Evolutionary conservation across 1,140 invertebrate genomes (phyloP), one percentile per base, ranked within the genome.

Genomic region (Drosophila sproati): DNA sequence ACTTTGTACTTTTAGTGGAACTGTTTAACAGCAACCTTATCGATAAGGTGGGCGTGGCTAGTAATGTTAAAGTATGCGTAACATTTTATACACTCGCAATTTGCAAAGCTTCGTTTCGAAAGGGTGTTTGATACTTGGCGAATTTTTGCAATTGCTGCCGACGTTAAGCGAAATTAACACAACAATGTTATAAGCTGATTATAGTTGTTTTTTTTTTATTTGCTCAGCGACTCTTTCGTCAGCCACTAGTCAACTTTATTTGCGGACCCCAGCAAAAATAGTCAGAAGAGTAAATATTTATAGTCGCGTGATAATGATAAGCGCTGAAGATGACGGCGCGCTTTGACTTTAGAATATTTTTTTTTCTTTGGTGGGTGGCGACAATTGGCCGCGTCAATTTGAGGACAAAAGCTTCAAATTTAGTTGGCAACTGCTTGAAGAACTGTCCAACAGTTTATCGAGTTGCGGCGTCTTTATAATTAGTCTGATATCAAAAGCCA

Each of bases 401-500:
- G 50, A 43, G 64, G 81, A 68, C 73, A 81, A 48, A 73, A 78
- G 82, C 20, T 20, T 86, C 78, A 71, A 87, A 82, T 82, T 59
- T 20, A 20, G 75, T 68, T 71, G 48, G 29, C 29, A 73, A 60
- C 51, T 6, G 51, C 59, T 37, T 45, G 48, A 52, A 47, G 55
- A 75, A 45, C 66, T 67, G 39, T 2, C 51, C 61, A 43, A 48
- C 77, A 59, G 12, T 54, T 39, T 88, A 88, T 87, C 82, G 79
- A 71, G 34, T 64, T 70, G 43, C 51, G 67, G 78, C 71, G 61
- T 64, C 48, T 66, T 35, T 66, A 82, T 82, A 80, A 87, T 88
- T 87, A 80, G 82, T 88, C 82, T 88, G 83, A 88, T 87, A 87
- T 88, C 79, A 87, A 87, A 87, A 76, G 55, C 80, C 61, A 39